Percentiles rank a stretch among this genome's conserved stretches.
Evolutionary conservation across 2,113 vertebrate genomes (phyloP).

Genomic region (Trogon surrucura): DNA sequence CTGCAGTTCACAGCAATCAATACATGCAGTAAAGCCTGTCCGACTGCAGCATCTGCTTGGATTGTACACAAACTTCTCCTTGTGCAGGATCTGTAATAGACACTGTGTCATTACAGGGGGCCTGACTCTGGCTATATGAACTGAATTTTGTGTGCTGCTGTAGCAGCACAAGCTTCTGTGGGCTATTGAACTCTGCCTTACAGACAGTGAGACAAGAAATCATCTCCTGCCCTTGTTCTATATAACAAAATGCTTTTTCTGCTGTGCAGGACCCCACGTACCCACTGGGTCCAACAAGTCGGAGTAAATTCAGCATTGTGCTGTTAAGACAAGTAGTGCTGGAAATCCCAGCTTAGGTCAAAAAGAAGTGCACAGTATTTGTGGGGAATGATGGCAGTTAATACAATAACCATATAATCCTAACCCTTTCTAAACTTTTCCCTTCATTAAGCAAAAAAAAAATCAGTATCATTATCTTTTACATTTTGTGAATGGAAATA

Average conservation of each 20-base stretch:
- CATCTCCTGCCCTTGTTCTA: background rate
- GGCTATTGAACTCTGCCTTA: background rate
- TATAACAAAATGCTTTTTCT: background rate
- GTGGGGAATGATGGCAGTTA: background rate
- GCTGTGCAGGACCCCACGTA: background rate
- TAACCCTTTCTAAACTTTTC: background rate
- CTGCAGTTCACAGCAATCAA: background rate
- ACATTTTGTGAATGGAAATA: constrained; percentile 22
- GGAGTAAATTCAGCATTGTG: background rate
- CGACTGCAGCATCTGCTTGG: background rate
- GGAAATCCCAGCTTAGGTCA: background rate
- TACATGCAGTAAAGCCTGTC: background rate
- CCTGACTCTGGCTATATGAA: background rate
- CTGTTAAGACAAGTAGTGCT: background rate
- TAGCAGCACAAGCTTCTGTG: background rate
- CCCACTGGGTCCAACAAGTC: background rate
- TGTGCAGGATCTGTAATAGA: background rate
- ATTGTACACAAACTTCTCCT: background rate
- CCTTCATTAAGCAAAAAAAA: constrained; percentile 14
- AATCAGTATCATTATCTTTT: background rate
- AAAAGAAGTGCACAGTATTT: background rate
- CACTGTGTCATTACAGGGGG: background rate
- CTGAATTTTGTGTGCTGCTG: background rate
- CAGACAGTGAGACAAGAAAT: background rate
- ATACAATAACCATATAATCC: background rate